These are phyloP conservation scores for Sinotaia quadrata DNA, from an alignment of 2,888 invertebrate species.

Conservation along the genomic window DNA sequence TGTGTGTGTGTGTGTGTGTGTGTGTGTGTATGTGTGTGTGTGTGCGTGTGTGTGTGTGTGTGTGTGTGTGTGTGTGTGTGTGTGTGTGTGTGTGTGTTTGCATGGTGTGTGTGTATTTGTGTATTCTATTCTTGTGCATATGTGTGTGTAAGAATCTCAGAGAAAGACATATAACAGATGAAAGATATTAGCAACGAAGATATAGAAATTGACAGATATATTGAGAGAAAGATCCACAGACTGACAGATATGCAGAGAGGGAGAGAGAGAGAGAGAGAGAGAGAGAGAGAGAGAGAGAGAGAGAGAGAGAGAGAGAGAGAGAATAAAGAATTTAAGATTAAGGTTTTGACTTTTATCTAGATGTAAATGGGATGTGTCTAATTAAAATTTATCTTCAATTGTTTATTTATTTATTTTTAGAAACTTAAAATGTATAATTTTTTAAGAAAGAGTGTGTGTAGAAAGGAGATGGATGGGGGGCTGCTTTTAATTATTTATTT, in stretches of 20 bases:
- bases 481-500: too few relatives aligned
- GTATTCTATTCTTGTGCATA: too few relatives aligned
- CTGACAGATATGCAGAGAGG: neutral
- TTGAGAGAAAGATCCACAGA: neutral
- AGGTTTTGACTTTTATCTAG: too few relatives aligned
- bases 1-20: conserved; percentile 13
- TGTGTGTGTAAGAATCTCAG: neutral
- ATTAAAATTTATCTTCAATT: too few relatives aligned
- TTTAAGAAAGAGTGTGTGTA: too few relatives aligned
- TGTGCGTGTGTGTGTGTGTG: neutral
- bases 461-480: too few relatives aligned
- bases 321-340: too few relatives aligned
- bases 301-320: too few relatives aligned
- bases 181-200: neutral
- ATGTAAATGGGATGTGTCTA: too few relatives aligned
- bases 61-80: neutral
- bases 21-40: neutral
- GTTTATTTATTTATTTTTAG: too few relatives aligned
- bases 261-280: conserved; percentile 4
- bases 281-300: neutral
- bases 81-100: neutral
- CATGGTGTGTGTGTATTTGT: too few relatives aligned
- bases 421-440: too few relatives aligned
- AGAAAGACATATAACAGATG: neutral
- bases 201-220: neutral